Conservation (phyloP, 23 tunicate species). For the Halocynthia roretzi region DNA sequence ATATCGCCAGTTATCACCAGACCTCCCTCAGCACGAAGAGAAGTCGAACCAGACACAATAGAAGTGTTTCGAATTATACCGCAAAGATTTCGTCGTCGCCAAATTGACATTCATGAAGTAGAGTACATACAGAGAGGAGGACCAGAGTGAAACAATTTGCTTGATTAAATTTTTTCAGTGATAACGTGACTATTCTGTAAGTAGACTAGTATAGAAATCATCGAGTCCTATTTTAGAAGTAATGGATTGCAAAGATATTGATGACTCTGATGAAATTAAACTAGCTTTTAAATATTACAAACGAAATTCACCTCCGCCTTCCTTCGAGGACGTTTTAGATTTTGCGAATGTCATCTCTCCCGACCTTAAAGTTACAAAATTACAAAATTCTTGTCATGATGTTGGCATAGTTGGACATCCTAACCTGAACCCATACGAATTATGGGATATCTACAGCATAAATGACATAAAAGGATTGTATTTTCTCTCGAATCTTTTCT, state of each 20-base stretch:
- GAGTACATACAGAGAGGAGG: conserved; percentile 88
- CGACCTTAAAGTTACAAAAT: conserved; percentile 2
- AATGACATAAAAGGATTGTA: conserved; percentile 59
- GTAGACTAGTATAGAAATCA: background rate
- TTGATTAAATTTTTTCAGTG: background rate
- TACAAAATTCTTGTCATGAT: background rate
- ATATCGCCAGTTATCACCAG: background rate
- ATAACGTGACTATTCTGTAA: background rate
- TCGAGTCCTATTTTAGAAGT: background rate
- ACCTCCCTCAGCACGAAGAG: background rate
- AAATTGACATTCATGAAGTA: conserved; percentile 64
- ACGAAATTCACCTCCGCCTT: conserved; percentile 52
- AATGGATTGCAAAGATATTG: background rate
- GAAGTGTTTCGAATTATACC: conserved; percentile 93
- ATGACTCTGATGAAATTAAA: conserved; percentile 43
- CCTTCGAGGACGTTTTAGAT: conserved; percentile 68
- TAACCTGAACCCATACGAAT: background rate
- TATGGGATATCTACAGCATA: conserved; percentile 29
- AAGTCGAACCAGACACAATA: conserved; percentile 52
- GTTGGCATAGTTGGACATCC: background rate
- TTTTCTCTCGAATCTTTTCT: conserved; percentile 58
- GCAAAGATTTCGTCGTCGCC: conserved; percentile 67
- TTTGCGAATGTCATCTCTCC: conserved; percentile 7
- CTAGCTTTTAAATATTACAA: conserved; percentile 82
- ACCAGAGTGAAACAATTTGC: conserved; percentile 41